phyloP scores from a whole-genome alignment of 2,888 invertebrate species.

The Nebria brevicollis region DNA sequence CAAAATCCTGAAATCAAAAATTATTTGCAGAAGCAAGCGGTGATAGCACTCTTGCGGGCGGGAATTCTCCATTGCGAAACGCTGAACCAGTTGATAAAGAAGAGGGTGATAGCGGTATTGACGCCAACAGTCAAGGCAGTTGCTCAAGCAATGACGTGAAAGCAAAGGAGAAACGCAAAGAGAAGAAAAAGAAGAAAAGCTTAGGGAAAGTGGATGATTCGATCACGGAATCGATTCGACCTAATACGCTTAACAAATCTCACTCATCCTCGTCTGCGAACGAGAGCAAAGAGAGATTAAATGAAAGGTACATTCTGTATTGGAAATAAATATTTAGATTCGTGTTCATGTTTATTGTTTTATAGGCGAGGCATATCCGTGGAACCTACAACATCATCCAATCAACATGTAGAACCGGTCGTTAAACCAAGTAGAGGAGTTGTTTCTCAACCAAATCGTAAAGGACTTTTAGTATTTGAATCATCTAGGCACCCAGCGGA shows the following conservation, averaged over 20 bases:
- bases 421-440: slow-evolving; percentile 19
- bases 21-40: slow-evolving; percentile 47
- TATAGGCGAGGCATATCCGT: slow-evolving; percentile 21
- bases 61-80: slow-evolving; percentile 59
- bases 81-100: slow-evolving; percentile 71
- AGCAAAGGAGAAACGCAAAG: slow-evolving; percentile 74
- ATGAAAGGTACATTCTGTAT: slow-evolving; percentile 24
- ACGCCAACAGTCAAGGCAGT: slow-evolving; percentile 88
- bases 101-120: slow-evolving; percentile 90
- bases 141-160: slow-evolving; percentile 88
- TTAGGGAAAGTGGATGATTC: slow-evolving; percentile 49
- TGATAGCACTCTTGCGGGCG: slow-evolving; percentile 51
- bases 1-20: background rate
- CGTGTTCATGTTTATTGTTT: background rate
- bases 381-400: slow-evolving; percentile 22
- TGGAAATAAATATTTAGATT: slow-evolving; percentile 10
- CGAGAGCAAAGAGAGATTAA: slow-evolving; percentile 40
- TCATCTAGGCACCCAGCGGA: slow-evolving; percentile 77
- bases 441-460: slow-evolving; percentile 29
- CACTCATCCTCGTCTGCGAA: slow-evolving; percentile 26
- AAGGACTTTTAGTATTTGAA: slow-evolving; percentile 71
- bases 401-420: slow-evolving; percentile 21
- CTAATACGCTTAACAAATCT: slow-evolving; percentile 21
- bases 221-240: background rate
- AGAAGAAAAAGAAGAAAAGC: slow-evolving; percentile 68